Percentiles rank a stretch among this genome's conserved stretches.
These are phyloP conservation scores for Ophion ellenae DNA, from an alignment of 2,888 invertebrate species.

Conservation along the genomic window DNA sequence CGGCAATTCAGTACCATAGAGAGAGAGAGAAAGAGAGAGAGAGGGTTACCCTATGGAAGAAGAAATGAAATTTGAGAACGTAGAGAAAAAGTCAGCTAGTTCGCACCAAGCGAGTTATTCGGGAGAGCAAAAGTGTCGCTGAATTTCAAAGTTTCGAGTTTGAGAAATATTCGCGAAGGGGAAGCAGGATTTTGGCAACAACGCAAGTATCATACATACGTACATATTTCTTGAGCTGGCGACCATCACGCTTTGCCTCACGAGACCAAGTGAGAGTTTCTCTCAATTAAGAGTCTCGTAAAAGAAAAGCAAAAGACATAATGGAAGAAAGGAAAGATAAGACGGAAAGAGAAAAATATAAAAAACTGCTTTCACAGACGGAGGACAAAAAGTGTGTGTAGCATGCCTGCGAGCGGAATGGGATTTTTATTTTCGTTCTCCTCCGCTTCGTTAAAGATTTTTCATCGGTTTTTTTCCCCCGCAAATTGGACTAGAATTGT, in stretches of 20 bases:
- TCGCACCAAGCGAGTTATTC: constrained; percentile 11
- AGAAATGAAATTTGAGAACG: constrained; percentile 42
- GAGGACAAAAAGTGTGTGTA: not conserved
- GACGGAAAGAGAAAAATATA: not conserved
- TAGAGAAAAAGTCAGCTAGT: constrained; percentile 20
- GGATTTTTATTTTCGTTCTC: constrained; percentile 2
- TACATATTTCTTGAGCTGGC: constrained; percentile 8
- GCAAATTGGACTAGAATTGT: constrained; percentile 43
- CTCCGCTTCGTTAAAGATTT: constrained; percentile 23
- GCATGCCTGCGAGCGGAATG: not conserved
- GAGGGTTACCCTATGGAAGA: not conserved
- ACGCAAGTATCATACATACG: constrained; percentile 7
- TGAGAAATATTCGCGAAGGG: constrained; percentile 26
- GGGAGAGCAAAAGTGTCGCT: constrained; percentile 7
- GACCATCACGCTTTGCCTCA: constrained; percentile 41
- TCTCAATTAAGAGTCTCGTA: constrained; percentile 53
- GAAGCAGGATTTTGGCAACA: constrained; percentile 50
- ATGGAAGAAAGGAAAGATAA: not conserved
- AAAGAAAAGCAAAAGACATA: not conserved
- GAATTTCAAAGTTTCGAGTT: constrained; percentile 39
- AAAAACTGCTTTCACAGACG: not conserved
- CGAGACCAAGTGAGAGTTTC: constrained; percentile 40
- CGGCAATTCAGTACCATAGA: no score
- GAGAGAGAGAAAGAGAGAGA: no score
- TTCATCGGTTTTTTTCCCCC: not conserved